Base-by-base conservation (phyloP, 2,113 vertebrate genomes). In the Lagopus leucura region DNA sequence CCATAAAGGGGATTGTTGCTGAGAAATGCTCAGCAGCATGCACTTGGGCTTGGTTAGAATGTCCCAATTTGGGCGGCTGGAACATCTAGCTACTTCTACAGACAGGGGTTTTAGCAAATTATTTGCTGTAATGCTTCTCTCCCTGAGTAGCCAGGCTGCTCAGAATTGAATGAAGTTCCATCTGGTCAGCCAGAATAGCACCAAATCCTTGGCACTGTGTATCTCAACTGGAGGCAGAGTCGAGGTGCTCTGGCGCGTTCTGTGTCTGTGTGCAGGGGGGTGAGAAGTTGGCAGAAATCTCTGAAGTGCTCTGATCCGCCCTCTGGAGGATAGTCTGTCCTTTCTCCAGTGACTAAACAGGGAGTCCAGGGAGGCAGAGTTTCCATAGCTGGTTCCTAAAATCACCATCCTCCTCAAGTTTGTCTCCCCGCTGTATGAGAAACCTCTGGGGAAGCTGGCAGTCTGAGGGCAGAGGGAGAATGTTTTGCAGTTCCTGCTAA, bases 251-350 rank as follows among this genome's bases (percentile, higher is more conserved):
- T 11, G 48, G 24, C 16, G 25, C 6, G 3, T 4, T 57, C 43
- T 0, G 4, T 11, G 63, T 58, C 58, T 27, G n/a, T 58, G 30
- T 42, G 36, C 12, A 50, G 28, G 25, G 25, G 21, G 7, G 4
- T 12, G 25, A 55, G 24, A 40, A 28, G 60, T 34, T 24, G 8
- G n/a, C 12, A 40, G 43, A 10, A 42, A 10, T 30, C 52, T 89
- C 22, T 61, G 43, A 14, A 13, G 17, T 4, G 25, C 88, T 88
- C 88, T 87, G 82, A 93, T 82, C 50, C 92, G 90, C 88, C 85
- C 84, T 87, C 88, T 93, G 90, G 66, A 95, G 94, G 82, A 80
- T 43, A n/a, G 13, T 7, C 10, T 69, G 34, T 38, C 25, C 50
- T 34, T 61, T 69, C 32, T 88, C 54, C 40, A 27, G 27, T 4